Base-by-base conservation (phyloP, 2,113 vertebrate genomes). In the Varanus salvator region DNA sequence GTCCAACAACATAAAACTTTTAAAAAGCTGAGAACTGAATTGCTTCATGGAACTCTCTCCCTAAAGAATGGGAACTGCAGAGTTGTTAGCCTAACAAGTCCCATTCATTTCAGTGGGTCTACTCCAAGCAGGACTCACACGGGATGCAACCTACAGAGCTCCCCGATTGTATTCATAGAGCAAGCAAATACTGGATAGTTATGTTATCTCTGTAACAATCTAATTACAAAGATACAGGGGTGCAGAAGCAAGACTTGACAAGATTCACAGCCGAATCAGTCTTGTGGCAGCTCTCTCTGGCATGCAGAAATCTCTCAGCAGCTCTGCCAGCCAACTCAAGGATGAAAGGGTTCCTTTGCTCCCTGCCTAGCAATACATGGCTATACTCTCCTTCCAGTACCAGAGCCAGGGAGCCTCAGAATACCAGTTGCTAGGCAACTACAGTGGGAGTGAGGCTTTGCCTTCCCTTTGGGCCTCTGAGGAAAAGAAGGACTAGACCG, bases 1-100 rank as follows among this genome's bases (percentile, higher is more conserved):
- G 91, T 75, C 83, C 84, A 77, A 75, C 19, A 89, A 38, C 77
- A 80, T 64, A 27, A 60, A 44, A 89, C 81, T 90, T 86, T 84
- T 77, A 76, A 57, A 54, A 89, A 52, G 27, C 27, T 4, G 34
- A 52, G 50, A 83, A 72, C 68, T 44, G 8, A 29, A 6, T 64
- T 25, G 29, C 52, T 89, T 75, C 27, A 31, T 15, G 17, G 6
- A 68, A 14, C 12, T 69, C 21, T 12, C 48, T 69, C 31, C 23
- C 21, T 52, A 48, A 71, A 23, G 23, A 31, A 11, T 25, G 5
- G n/a, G 74, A 44, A 64, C 77, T 87, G 8, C 75, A 19, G 60
- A 19, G 17, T 64, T 64, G 15, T 64, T 44, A 44, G 38, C 3
- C 38, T 44, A 64, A 19, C 3, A 64, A 64, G 19, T 64, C 60